Base-by-base conservation (phyloP, 2,113 vertebrate genomes). In the Oryctolagus cuniculus region DNA sequence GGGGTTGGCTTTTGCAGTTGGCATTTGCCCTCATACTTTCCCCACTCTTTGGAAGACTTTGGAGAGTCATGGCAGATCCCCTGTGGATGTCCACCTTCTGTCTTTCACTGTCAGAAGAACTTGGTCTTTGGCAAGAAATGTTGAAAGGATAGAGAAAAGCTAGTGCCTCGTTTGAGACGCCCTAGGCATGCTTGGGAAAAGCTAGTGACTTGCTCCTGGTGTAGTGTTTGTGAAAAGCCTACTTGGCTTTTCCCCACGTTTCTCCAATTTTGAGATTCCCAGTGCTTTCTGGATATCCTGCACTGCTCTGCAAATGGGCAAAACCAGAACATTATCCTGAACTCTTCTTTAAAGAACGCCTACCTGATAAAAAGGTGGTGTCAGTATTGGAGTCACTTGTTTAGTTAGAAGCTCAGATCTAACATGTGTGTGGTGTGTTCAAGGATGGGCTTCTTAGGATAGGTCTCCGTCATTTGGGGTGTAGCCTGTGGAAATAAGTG, bases 11-110 rank as follows among this genome's bases (percentile, higher is more conserved):
- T 63, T 61, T 93, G 49, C 49, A 77, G 19, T 31, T 83, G 27
- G 25, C 87, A 93, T 88, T 93, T 89, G 49, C 66, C 10, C 1
- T 69, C 81, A 58, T 72, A 90, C 92, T 92, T 91, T 66, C 25
- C 1, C 34, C 38, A 44, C 49, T 73, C 79, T 88, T 58, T 96
- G 80, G 70, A 89, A 89, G 44, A 44, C 44, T 87, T 93, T 22
- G 51, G 9, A 44, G 61, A 84, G 34, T 73, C 55, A 64, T 5
- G 72, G 79, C 5, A 6, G 44, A 6, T 21, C 58, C 27, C 19
- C 64, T 17, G 29, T 69, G 55, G 58, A 66, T 12, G 36, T 10
- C 74, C 7, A 44, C 38, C 51, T 67, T 89, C 66, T 84, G 74
- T 64, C 36, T 82, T 90, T 55, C n/a, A 66, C 34, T 86, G 55